Evolutionary conservation across 2,888 invertebrate genomes (phyloP), one percentile per base, ranked within the genome.

Genomic region (Candidula unifasciata): DNA sequence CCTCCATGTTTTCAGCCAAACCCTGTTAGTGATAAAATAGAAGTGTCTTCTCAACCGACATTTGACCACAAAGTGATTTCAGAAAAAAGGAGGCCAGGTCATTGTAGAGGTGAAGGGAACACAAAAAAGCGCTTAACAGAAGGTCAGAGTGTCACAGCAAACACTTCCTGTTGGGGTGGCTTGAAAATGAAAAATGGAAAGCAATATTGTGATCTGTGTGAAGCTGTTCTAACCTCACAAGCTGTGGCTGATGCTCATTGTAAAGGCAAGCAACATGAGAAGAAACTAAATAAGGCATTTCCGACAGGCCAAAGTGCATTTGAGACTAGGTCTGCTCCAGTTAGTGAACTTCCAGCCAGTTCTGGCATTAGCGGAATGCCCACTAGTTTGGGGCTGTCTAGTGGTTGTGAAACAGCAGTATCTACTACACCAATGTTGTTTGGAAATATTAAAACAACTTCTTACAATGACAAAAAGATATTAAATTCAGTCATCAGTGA

Each of bases 221-320:
- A 54, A 57, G 54, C 71, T 21, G 57, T 54, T 16, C 37, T 81
- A 30, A 71, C 71, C 3, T 71, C 80, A 30, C 71, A 73, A 37
- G 27, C 33, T 35, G 35, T 52, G 30, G 71, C 54, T 24, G 27
- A 44, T 54, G n/a, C 13, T 13, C 80, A 80, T 33, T 27, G 69
- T 21, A 54, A 2, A 44, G 80, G 80, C 80, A 80, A 54, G 54
- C 10, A 27, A 6, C 80, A 80, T 54, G n/a, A 24, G 1, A 80
- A 80, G 69, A 44, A 80, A 69, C n/a, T 68, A n/a, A 33, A 21
- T 27, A 60, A 33, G 27, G 6, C 1, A 24, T 30, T 27, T 16
- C 13, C 18, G 5, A 13, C 52, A 1, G 16, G 13, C 27, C n/a
- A 3, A 52, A 16, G 27, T 54, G 18, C 13, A 27, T 24, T 27